These are phyloP conservation scores for Spinus olivaceus DNA, from an alignment of 2,797 vertebrate species.

Conservation along the genomic window DNA sequence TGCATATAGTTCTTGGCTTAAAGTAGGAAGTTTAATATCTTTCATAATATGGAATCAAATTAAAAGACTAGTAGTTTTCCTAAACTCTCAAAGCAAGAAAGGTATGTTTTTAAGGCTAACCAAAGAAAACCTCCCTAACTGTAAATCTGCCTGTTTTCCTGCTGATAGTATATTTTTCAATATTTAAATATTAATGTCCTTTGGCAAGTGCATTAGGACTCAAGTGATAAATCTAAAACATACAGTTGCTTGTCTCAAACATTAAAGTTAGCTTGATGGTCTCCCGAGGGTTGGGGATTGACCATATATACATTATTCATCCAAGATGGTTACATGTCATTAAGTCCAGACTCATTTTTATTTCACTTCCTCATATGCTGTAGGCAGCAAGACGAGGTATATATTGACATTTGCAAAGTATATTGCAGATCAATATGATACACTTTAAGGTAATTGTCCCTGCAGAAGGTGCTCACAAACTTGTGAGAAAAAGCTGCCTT, in stretches of 20 bases:
- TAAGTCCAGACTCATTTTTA: conserved; percentile 57
- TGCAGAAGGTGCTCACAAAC: neutral
- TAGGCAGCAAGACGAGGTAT: conserved; percentile 36
- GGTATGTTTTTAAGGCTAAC: neutral
- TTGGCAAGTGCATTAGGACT: conserved; percentile 72
- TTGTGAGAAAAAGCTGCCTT: conserved; percentile 25
- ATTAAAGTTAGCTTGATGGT: conserved; percentile 70
- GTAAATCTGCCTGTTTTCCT: conserved; percentile 56
- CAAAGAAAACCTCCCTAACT: neutral
- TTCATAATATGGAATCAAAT: neutral
- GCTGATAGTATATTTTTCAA: conserved; percentile 57
- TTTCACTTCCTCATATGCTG: conserved; percentile 37
- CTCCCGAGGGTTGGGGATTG: conserved; percentile 59
- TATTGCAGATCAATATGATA: conserved; percentile 61
- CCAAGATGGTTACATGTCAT: conserved; percentile 66
- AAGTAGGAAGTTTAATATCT: neutral
- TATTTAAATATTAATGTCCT: conserved; percentile 76
- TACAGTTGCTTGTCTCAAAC: conserved; percentile 68
- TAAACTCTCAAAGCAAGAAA: neutral
- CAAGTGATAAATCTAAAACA: conserved; percentile 72
- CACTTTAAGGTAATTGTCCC: conserved; percentile 58
- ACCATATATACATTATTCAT: conserved; percentile 74
- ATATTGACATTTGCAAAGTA: conserved; percentile 60
- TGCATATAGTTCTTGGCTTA: neutral
- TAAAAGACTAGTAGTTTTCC: neutral